Evolutionary conservation across 92 coral and sea anemone species (phyloP).

Genomic region (Zoanthus sociatus): DNA sequence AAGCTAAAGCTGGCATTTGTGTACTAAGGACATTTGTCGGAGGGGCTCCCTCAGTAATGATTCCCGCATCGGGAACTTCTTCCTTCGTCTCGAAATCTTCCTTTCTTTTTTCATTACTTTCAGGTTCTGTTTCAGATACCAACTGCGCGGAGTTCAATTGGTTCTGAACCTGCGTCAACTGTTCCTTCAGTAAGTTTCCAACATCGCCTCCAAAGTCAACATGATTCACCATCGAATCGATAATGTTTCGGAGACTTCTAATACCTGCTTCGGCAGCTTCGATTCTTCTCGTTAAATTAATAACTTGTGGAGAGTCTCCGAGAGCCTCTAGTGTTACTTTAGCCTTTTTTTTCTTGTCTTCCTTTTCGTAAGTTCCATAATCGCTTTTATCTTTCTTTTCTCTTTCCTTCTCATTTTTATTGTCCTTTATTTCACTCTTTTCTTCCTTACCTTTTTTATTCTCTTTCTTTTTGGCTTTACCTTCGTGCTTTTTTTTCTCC

Average conservation of each 20-base stretch:
- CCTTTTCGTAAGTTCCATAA: slow-evolving; percentile 60
- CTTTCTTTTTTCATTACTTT: slow-evolving; percentile 74
- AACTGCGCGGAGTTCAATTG: slow-evolving; percentile 82
- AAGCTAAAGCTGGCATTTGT: slow-evolving; percentile 32
- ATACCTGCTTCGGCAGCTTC: slow-evolving; percentile 87
- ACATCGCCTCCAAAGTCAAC: slow-evolving; percentile 91
- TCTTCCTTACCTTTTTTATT: slow-evolving; percentile 65
- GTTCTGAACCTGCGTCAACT: slow-evolving; percentile 81
- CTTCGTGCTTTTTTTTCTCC: slow-evolving; percentile 49
- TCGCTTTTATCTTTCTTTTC: slow-evolving; percentile 53
- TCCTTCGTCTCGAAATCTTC: slow-evolving; percentile 69
- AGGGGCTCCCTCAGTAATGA: slow-evolving; percentile 80
- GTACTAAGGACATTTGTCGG: slow-evolving; percentile 38
- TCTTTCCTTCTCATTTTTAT: slow-evolving; percentile 60
- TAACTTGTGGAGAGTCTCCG: slow-evolving; percentile 76
- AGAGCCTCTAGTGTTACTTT: slow-evolving; percentile 65
- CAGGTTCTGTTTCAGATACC: slow-evolving; percentile 70
- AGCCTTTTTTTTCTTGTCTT: slow-evolving; percentile 69
- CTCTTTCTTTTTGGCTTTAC: slow-evolving; percentile 69
- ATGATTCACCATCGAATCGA: slow-evolving; percentile 92
- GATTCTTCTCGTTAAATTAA: slow-evolving; percentile 73
- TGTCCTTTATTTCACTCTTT: slow-evolving; percentile 65
- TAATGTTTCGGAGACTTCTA: slow-evolving; percentile 85
- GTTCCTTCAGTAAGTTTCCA: slow-evolving; percentile 80
- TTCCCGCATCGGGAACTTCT: slow-evolving; percentile 70